Evolutionary conservation across 1,140 invertebrate species (phyloP).

Genomic region (Thalassaphorura encarpata): DNA sequence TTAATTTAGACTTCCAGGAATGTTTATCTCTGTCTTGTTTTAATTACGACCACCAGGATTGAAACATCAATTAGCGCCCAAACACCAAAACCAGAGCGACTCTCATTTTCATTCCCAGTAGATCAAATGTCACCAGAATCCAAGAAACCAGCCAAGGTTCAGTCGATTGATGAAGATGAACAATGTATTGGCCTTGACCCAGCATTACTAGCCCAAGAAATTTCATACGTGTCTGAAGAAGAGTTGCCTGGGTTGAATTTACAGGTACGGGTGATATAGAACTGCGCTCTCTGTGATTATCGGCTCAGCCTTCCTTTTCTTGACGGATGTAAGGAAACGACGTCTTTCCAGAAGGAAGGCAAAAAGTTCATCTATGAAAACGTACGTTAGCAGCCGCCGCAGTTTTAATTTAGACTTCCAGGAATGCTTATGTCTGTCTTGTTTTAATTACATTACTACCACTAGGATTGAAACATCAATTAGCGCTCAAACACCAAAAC

Average conservation of each 20-base stretch:
- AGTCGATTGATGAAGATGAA: too few relatives aligned
- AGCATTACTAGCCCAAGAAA: constrained; percentile 41
- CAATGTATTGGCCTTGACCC: too few relatives aligned
- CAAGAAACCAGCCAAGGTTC: too few relatives aligned
- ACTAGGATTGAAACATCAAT: constrained; percentile 28
- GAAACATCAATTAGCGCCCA: constrained; percentile 26
- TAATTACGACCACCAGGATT: too few relatives aligned
- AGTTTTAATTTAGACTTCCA: neutral
- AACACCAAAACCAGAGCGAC: constrained; percentile 23
- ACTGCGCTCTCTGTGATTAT: constrained; percentile 64
- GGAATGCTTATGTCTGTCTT: neutral
- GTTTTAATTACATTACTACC: too few relatives aligned
- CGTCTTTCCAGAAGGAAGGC: constrained; percentile 41
- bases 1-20: neutral
- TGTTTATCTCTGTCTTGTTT: neutral
- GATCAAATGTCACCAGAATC: too few relatives aligned
- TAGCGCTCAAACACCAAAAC: constrained; percentile 25
- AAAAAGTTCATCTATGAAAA: constrained; percentile 31
- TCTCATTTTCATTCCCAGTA: constrained; percentile 31
- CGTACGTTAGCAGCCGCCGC: constrained; percentile 22
- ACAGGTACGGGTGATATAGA: constrained; percentile 67
- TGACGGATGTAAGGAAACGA: constrained; percentile 64
- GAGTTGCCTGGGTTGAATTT: constrained; percentile 72
- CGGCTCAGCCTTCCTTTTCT: constrained; percentile 62
- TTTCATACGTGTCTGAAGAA: constrained; percentile 78